Evolutionary conservation across 2,113 vertebrate species (phyloP).

Genomic region (Actinemys pallida): DNA sequence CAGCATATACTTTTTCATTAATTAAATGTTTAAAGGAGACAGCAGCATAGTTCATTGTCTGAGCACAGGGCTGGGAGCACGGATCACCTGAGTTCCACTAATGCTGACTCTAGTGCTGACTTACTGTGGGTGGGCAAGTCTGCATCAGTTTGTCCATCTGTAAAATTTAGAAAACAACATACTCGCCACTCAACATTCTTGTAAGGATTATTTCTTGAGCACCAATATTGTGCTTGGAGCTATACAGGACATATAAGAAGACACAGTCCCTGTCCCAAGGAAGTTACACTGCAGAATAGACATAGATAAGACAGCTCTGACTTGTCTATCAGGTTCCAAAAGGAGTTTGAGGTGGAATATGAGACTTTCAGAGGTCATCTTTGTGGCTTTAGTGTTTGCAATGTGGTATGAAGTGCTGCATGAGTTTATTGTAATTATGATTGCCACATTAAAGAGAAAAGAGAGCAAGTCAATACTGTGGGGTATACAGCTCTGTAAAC

Average conservation of each 20-base stretch:
- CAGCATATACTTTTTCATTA: not conserved
- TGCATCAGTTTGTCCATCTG: not conserved
- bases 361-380: not conserved
- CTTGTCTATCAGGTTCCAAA: not conserved
- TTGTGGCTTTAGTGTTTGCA: not conserved
- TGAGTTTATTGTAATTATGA: not conserved
- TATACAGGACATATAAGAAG: not conserved
- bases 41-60: not conserved
- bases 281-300: not conserved
- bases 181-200: not conserved
- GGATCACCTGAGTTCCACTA: not conserved
- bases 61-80: not conserved
- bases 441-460: not conserved
- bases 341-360: not conserved
- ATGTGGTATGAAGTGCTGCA: not conserved
- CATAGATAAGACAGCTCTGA: not conserved
- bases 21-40: not conserved
- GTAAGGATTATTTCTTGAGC: not conserved
- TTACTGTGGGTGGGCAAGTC: not conserved
- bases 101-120: not conserved
- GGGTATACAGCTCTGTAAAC: not conserved
- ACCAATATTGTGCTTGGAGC: not conserved
- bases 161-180: not conserved
- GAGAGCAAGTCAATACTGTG: not conserved
- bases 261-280: accelerated